Evolutionary conservation across 2,113 vertebrate species (phyloP).

Genomic region (Carollia perspicillata): DNA sequence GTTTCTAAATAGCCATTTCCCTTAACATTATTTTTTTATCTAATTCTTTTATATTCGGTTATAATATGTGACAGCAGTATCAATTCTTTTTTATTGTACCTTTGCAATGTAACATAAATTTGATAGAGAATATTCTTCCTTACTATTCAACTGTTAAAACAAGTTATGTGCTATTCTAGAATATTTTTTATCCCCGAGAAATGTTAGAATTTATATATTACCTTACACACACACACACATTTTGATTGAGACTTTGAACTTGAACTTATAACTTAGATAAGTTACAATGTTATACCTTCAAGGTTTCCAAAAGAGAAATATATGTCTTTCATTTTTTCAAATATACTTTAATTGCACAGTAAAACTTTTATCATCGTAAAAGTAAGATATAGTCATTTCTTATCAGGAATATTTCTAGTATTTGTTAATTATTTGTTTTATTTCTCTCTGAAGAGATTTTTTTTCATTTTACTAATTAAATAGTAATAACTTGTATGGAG

Average conservation of each 20-base stretch:
- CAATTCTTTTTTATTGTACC: background rate
- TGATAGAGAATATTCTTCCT: background rate
- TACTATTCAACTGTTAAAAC: background rate
- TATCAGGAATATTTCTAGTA: background rate
- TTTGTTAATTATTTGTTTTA: background rate
- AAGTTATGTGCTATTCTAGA: background rate
- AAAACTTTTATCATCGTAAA: background rate
- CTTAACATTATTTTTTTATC: background rate
- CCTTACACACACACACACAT: background rate
- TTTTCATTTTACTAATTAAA: background rate
- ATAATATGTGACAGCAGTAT: background rate
- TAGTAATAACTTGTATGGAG: background rate
- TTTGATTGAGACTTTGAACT: background rate
- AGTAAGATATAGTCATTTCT: background rate
- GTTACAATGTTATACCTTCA: background rate
- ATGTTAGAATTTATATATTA: background rate
- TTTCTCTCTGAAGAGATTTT: background rate
- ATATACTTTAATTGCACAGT: background rate
- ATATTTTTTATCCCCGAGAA: background rate
- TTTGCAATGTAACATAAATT: background rate
- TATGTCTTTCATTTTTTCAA: background rate
- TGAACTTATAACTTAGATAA: background rate
- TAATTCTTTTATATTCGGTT: background rate
- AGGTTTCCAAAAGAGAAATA: background rate
- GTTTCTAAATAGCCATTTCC: background rate